Percentiles rank a stretch among this genome's conserved stretches.
phyloP scores from a whole-genome alignment of 2,797 vertebrate species.

The Ceryle rudis region DNA sequence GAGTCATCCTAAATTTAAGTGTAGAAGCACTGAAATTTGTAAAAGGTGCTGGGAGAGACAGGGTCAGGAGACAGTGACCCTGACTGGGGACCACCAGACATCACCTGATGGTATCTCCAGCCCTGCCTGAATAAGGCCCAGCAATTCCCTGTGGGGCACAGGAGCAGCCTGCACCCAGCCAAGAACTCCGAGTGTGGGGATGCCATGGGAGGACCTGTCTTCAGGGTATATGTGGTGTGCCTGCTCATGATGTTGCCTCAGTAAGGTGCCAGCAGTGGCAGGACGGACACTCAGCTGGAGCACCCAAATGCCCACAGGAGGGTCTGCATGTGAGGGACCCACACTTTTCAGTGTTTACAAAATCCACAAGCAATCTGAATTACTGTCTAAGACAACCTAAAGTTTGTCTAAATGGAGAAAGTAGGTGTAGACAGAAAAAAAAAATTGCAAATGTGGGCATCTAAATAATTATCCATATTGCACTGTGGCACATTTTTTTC shows the following conservation, averaged over 20 bases:
- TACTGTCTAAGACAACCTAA: background rate
- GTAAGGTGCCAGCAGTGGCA: background rate
- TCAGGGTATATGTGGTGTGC: background rate
- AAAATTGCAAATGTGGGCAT: background rate
- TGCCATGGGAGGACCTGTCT: accelerated
- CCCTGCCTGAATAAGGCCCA: background rate
- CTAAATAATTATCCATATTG: background rate
- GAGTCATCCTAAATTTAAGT: background rate
- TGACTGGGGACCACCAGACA: background rate
- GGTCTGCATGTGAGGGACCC: background rate
- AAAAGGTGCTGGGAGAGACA: background rate
- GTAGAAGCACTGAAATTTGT: background rate
- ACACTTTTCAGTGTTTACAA: background rate
- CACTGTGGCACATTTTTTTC: background rate
- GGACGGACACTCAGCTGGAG: background rate
- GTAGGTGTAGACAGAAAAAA: background rate
- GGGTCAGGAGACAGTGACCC: background rate
- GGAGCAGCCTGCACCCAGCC: background rate
- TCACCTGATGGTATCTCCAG: accelerated
- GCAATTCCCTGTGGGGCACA: no score
- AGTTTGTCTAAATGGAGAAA: constrained; percentile 17
- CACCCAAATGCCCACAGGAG: background rate
- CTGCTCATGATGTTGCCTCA: background rate
- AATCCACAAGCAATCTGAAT: background rate
- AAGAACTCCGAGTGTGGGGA: background rate